Evolutionary conservation across 2,888 invertebrate species (phyloP), one percentile per base, ranked within the genome.

Genomic region (Deilephila porcellus): DNA sequence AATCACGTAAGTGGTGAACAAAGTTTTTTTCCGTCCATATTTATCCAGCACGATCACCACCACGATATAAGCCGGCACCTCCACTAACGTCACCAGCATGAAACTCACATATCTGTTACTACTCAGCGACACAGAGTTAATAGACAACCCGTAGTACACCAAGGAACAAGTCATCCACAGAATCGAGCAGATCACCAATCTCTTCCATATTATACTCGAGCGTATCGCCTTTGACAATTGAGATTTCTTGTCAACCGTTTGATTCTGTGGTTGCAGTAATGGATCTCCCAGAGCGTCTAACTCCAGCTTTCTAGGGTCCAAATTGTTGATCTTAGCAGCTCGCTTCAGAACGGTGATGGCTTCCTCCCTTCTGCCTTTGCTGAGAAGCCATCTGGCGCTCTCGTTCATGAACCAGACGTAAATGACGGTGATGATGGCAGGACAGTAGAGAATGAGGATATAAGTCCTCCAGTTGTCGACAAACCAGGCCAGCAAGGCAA

Each of bases 141-240:
- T 95, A 0, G 97, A 97, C 60, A 98, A 86, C 0, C 98, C 98
- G 80, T 97, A 98, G 86, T 97, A 98, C 3, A 97, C 96, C 74
- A 98, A 95, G 0, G 97, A 96, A 82, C 97, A 97, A 0, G 97
- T 97, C 80, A 97, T 95, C 97, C 97, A 97, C 80, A 97, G 95
- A 80, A 97, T 96, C 20, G 97, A 97, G 77, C 97, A 97, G 70
- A 96, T 96, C 37, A 96, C 72, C 74, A 97, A 83, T 71, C 97
- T 91, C 63, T 95, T 90, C 84, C 96, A 92, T 45, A 97, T 94
- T 45, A 95, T 95, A 71, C 89, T 90, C 0, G 96, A 96, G 53
- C 94, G 93, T 60, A 96, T 83, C 8, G 96, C 95, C 80, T 95
- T 95, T 3, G 85, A 88, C 4, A 94, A 83, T 73, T 94, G 93